A percentile compares a stretch with the other conserved stretches of the same genome.
These are phyloP conservation scores for Peromyscus californicus DNA, from an alignment of 2,113 vertebrate genomes.

Conservation along the genomic window DNA sequence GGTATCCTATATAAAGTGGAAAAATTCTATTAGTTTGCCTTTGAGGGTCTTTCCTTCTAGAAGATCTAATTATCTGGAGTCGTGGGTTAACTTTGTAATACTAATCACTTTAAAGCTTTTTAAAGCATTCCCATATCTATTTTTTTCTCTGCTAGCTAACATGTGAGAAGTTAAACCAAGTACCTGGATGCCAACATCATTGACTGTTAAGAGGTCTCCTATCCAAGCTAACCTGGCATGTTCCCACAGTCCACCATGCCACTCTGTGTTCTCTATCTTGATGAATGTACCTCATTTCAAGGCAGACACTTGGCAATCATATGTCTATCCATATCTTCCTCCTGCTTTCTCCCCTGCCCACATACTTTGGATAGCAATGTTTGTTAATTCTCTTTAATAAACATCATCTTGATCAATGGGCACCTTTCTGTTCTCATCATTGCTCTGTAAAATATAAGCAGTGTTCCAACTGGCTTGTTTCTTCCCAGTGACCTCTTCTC, in stretches of 20 bases:
- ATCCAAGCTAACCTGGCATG: not conserved
- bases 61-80: conserved; percentile 10
- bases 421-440: not conserved
- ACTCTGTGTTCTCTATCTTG: not conserved
- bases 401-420: not conserved
- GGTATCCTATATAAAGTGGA: not conserved
- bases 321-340: not conserved
- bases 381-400: not conserved
- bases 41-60: not conserved
- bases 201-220: not conserved
- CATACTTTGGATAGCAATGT: not conserved
- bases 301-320: not conserved
- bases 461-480: not conserved
- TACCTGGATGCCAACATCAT: not conserved
- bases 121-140: not conserved
- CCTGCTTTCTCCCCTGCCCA: not conserved
- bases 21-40: not conserved
- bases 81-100: not conserved
- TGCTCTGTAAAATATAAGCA: not conserved
- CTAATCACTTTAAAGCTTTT: not conserved
- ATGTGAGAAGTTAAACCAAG: not conserved
- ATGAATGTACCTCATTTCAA: not conserved
- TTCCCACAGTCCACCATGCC: not conserved
- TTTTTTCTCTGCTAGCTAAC: not conserved
- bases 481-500: not conserved